Conservation (phyloP, 2,888 invertebrate species). For the Ischnus inquisitorius region DNA sequence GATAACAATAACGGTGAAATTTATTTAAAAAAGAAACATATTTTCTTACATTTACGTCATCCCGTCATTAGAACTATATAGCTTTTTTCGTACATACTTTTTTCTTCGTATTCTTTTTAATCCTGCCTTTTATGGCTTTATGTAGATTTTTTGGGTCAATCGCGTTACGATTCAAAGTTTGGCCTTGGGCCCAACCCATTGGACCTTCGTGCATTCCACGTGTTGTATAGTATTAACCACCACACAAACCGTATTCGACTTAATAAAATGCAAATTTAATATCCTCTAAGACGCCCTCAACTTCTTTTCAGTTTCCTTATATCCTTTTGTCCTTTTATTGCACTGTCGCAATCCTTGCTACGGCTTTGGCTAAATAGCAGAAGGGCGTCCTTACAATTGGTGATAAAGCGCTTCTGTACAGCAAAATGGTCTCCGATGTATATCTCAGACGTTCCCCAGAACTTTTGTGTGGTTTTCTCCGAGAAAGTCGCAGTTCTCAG, state of each 20-base stretch:
- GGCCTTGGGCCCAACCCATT: neutral
- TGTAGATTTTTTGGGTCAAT: slow-evolving; percentile 6
- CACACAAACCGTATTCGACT: neutral
- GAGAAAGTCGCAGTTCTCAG: too few species aligned
- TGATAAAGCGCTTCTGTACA: too few species aligned
- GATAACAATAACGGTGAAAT: too few species aligned
- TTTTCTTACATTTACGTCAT: neutral
- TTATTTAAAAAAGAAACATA: neutral
- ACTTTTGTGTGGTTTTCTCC: too few species aligned
- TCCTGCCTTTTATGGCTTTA: neutral
- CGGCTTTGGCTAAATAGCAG: neutral
- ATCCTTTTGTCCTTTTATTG: slow-evolving; percentile 1
- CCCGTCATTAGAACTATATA: neutral
- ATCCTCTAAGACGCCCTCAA: neutral
- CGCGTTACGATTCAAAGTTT: neutral
- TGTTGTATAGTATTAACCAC: neutral
- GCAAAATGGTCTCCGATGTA: too few species aligned
- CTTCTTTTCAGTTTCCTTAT: slow-evolving; percentile 1
- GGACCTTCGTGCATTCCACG: neutral
- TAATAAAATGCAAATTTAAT: slow-evolving; percentile 23
- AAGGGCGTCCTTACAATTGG: too few species aligned
- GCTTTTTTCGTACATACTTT: neutral
- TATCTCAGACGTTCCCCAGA: too few species aligned
- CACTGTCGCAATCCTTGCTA: neutral
- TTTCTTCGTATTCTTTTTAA: slow-evolving; percentile 4